Evolutionary conservation across 1,140 invertebrate genomes (phyloP).

Genomic region (Lepidotrigona ventralis): DNA sequence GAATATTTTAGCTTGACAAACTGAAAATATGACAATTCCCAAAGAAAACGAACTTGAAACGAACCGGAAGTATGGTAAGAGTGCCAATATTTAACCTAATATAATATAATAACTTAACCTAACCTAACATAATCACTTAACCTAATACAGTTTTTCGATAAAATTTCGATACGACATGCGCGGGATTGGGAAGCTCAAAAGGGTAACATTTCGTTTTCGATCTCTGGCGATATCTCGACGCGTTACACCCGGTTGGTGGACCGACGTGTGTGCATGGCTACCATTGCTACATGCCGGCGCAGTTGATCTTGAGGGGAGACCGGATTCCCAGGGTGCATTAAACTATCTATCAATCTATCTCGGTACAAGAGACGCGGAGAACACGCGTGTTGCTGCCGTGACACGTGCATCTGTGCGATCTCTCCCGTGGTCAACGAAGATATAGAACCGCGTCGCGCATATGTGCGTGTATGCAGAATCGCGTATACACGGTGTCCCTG

Average conservation of each 20-base stretch:
- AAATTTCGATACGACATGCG: too few species aligned
- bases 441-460: not conserved
- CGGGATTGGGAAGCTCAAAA: not conserved
- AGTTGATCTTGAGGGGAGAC: constrained; percentile 40
- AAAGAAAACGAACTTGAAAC: too few species aligned
- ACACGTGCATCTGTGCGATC: constrained; percentile 52
- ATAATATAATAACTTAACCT: too few species aligned
- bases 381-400: constrained; percentile 22
- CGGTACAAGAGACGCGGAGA: constrained; percentile 44
- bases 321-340: constrained; percentile 64
- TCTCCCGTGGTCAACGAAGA: constrained; percentile 6
- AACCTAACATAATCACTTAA: too few species aligned
- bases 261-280: not conserved
- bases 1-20: too few species aligned
- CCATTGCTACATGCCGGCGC: constrained; percentile 21
- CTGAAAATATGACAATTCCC: too few species aligned
- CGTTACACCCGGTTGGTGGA: constrained; percentile 44
- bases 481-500: not conserved
- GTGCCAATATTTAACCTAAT: too few species aligned
- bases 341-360: constrained; percentile 68
- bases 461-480: not conserved
- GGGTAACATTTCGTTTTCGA: constrained; percentile 31
- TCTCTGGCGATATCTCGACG: constrained; percentile 45
- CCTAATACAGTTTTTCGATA: too few species aligned
- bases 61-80: too few species aligned